Conservation (phyloP, 2,113 vertebrate species). For the Peromyscus californicus region DNA sequence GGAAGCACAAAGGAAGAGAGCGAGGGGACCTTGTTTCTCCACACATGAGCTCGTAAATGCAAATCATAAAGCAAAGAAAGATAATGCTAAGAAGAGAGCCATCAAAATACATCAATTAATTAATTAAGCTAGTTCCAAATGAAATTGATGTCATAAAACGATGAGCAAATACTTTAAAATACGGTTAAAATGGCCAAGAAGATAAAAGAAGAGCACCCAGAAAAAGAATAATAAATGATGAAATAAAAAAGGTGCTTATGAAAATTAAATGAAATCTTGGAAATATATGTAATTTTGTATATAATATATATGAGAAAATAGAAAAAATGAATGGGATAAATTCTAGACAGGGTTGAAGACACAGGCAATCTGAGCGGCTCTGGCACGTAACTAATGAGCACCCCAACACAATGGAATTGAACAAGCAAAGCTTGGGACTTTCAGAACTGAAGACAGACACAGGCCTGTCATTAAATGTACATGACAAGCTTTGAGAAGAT, state of each 20-base stretch:
- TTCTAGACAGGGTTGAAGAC: neutral
- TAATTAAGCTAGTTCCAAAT: neutral
- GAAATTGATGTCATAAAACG: slow-evolving; percentile 16
- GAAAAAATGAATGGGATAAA: neutral
- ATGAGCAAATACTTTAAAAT: slow-evolving; percentile 44
- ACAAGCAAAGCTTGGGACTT: neutral
- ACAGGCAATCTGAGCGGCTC: neutral
- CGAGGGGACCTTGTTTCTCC: neutral
- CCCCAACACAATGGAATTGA: neutral
- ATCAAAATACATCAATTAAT: neutral
- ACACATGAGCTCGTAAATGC: neutral
- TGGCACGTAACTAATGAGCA: too few species aligned
- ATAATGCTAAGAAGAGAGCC: neutral
- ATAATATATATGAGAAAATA: neutral
- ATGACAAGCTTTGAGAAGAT: slow-evolving; percentile 11
- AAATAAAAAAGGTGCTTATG: neutral
- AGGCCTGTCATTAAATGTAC: neutral
- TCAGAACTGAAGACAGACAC: neutral
- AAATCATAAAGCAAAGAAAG: slow-evolving; percentile 40
- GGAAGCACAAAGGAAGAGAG: neutral
- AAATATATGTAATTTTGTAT: neutral
- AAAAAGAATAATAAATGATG: slow-evolving; percentile 43
- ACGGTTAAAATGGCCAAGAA: neutral
- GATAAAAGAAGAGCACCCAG: neutral
- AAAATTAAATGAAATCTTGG: slow-evolving; percentile 30